Evolutionary conservation across 1,140 invertebrate genomes (phyloP).

Genomic region (Arion vulgaris): DNA sequence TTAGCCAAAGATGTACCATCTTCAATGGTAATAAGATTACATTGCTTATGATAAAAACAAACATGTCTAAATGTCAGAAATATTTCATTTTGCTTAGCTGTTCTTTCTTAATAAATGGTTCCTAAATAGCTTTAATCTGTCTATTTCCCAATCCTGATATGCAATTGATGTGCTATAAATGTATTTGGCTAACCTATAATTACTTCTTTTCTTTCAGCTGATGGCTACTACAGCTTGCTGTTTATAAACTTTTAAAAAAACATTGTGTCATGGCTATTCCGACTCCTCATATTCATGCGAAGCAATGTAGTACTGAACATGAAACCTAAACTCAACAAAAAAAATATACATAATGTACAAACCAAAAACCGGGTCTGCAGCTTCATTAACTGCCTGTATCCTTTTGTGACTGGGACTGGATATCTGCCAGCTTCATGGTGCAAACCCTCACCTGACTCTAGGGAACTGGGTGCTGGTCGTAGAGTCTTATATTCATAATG

Average conservation of each 20-base stretch:
- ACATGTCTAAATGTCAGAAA: no score
- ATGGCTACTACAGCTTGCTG: not conserved
- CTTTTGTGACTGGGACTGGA: slow-evolving; percentile 1
- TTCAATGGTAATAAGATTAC: no score
- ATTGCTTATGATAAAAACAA: no score
- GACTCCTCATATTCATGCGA: not conserved
- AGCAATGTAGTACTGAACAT: not conserved
- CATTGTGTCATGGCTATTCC: not conserved
- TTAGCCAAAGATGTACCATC: no score
- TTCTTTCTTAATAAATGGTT: no score
- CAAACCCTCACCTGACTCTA: not conserved
- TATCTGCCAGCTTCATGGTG: not conserved
- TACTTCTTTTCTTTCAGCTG: no score
- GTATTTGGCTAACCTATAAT: no score
- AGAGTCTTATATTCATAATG: slow-evolving; percentile 25
- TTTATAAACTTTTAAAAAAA: not conserved
- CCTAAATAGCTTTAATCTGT: no score
- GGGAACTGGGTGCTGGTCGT: not conserved
- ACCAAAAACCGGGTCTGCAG: slow-evolving; percentile 15
- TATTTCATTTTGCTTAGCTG: no score
- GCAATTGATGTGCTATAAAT: no score
- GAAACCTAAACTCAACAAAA: not conserved
- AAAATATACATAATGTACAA: not conserved
- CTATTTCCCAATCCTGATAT: no score
- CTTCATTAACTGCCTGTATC: slow-evolving; percentile 13